Conservation (phyloP, 2,797 vertebrate species). For the Lophotriccus pileatus region DNA sequence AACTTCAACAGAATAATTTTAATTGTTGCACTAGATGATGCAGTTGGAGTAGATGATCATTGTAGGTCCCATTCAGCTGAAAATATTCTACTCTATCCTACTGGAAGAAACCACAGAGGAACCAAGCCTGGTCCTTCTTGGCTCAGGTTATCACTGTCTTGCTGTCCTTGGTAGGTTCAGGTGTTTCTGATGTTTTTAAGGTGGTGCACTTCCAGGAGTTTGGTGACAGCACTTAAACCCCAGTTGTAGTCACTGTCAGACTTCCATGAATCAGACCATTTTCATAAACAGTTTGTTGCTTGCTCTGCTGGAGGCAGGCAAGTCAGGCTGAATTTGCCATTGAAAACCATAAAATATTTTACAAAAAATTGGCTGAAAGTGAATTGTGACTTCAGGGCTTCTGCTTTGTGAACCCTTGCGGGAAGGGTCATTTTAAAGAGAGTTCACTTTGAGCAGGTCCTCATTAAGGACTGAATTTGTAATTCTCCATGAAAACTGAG, state of each 20-base stretch:
- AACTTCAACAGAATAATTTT: neutral
- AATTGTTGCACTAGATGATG: neutral
- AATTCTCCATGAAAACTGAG: neutral
- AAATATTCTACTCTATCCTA: neutral
- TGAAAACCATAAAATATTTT: neutral
- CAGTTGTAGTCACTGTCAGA: neutral
- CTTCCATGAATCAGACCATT: neutral
- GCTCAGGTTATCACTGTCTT: neutral
- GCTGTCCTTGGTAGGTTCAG: neutral
- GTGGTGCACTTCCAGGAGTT: neutral
- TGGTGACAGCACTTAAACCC: neutral
- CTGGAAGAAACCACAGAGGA: neutral
- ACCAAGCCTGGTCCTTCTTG: neutral
- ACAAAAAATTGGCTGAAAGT: neutral
- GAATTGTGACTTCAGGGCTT: neutral
- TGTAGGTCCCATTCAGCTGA: neutral
- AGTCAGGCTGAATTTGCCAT: neutral
- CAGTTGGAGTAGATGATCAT: neutral
- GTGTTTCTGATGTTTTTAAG: neutral
- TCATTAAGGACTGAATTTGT: accelerated
- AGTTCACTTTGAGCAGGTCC: neutral
- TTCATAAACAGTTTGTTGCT: neutral
- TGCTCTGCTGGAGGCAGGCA: neutral
- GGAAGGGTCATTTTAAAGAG: neutral
- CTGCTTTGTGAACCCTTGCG: neutral